Evolutionary conservation across 2,888 invertebrate genomes (phyloP), one percentile per base, ranked within the genome.

Genomic region (Coelinius sp.): DNA sequence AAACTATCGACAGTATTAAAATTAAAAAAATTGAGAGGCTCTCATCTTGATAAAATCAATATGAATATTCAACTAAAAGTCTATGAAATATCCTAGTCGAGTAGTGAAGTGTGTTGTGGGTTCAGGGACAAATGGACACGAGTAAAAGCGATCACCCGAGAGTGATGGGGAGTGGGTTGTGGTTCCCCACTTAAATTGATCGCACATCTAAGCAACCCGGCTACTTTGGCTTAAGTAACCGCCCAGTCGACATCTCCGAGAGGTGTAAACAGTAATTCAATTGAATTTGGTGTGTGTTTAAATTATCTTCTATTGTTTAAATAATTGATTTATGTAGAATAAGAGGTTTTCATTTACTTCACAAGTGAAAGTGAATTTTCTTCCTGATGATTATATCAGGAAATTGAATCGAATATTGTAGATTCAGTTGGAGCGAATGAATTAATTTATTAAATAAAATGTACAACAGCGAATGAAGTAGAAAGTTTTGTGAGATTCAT

Each of bases 151-250:
- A 31, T 25, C 31, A 22, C 24, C 22, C 10, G 46, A 35, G 44
- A 35, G 44, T 12, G 52, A n/a, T 56, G 25, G 44, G 44, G 53
- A 68, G 64, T 46, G 46, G 68, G 64, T 62, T 65, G 38, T 65
- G 59, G 67, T 73, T 76, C 76, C 76, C 78, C 77, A 78, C 77
- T 84, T 83, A 82, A 84, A 83, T 82, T 83, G 80, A 79, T 80
- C 80, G 80, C 49, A 67, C 75, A 73, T 74, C 79, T 77, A 76
- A 80, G 80, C 76, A 74, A 76, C 71, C 78, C 77, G 78, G 77
- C 81, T 83, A 84, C 79, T 84, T 79, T 71, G 78, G 53, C 77
- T 78, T 76, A 78, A 77, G 70, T 79, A 76, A 80, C 70, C 74
- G 75, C 68, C 69, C 79, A 76, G 77, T 79, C 76, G 77, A 80